Conservation (phyloP, 2,797 vertebrate genomes). For the Myiotriccus ornatus region DNA sequence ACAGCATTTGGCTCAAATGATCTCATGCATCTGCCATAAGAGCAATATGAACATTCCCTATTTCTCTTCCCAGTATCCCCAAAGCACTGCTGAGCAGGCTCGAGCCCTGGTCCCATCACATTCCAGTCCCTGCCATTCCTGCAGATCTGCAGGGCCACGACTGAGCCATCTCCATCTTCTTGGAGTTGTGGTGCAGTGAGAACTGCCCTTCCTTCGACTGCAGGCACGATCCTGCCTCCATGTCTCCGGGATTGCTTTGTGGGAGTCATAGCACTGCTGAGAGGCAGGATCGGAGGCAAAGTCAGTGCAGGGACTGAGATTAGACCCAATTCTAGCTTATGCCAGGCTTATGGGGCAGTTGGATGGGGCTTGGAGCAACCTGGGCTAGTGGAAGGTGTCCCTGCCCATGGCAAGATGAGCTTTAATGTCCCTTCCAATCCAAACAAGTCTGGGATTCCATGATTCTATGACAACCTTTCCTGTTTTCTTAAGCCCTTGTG, state of each 20-base stretch:
- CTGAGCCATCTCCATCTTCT: neutral
- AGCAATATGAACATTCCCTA: neutral
- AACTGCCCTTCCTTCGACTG: neutral
- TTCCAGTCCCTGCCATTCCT: neutral
- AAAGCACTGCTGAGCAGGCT: neutral
- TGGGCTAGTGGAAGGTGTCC: neutral
- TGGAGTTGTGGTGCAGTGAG: neutral
- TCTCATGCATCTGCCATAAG: neutral
- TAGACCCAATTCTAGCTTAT: neutral
- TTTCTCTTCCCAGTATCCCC: neutral
- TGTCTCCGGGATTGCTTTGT: neutral
- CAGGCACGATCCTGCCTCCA: neutral
- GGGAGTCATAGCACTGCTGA: neutral
- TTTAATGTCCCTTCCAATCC: neutral
- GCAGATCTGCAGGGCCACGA: neutral
- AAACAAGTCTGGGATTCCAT: neutral
- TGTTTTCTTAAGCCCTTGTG: neutral
- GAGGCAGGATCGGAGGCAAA: neutral
- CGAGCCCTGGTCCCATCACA: accelerated
- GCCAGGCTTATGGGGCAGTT: neutral
- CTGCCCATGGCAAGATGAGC: neutral
- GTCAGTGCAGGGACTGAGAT: neutral
- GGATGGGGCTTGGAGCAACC: neutral
- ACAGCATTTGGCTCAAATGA: neutral
- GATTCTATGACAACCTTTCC: neutral